Conservation (phyloP, 2,113 vertebrate genomes). For the Platichthys flesus region DNA sequence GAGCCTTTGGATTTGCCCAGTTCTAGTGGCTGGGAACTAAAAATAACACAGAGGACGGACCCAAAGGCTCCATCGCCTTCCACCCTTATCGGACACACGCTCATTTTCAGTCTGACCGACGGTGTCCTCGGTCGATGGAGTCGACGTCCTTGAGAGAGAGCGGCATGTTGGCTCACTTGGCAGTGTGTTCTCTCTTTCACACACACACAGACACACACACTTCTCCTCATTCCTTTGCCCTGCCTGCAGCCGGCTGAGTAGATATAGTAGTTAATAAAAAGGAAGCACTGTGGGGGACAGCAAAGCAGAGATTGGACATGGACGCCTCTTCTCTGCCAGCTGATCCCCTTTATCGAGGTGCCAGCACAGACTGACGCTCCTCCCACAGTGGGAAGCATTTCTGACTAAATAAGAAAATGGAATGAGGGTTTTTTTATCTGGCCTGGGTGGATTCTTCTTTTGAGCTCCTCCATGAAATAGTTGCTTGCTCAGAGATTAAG, state of each 20-base stretch:
- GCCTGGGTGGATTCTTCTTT: conserved; percentile 11
- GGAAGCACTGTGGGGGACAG: conserved; percentile 15
- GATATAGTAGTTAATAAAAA: conserved; percentile 53
- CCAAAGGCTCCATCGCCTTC: conserved; percentile 38
- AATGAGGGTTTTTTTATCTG: conserved; percentile 32
- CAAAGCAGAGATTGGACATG: conserved; percentile 47
- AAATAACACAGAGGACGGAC: conserved; percentile 64
- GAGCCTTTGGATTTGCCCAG: conserved; percentile 49
- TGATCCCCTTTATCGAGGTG: conserved; percentile 57
- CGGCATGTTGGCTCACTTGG: conserved; percentile 50
- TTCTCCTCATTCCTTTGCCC: conserved; percentile 20
- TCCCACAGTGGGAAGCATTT: conserved; percentile 24
- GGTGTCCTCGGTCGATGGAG: conserved; percentile 56
- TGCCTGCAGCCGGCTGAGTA: conserved; percentile 19
- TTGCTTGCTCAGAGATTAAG: conserved; percentile 42
- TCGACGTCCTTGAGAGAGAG: conserved; percentile 62
- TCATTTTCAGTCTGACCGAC: conserved; percentile 17
- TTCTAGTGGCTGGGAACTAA: conserved; percentile 53
- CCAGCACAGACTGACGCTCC: conserved; percentile 31
- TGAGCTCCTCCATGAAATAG: conserved; percentile 35
- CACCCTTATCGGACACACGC: conserved; percentile 3
- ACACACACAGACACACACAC: not conserved
- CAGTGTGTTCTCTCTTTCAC: conserved; percentile 29
- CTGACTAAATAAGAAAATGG: conserved; percentile 39
- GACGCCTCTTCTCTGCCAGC: conserved; percentile 53